Evolutionary conservation across 2,113 vertebrate species (phyloP).

Genomic region (Clarias batrachus): DNA sequence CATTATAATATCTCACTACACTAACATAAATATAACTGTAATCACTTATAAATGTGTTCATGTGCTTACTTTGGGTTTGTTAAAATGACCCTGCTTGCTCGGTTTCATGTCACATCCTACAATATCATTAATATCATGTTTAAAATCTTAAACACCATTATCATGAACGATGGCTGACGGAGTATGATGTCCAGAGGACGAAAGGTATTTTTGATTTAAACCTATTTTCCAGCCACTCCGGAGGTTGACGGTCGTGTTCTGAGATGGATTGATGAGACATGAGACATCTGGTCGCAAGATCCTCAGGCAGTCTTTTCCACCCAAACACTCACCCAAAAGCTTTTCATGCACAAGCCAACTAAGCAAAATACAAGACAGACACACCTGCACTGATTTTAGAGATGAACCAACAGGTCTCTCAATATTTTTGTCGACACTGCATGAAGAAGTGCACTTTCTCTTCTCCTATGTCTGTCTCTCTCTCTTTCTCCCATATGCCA

Average conservation of each 20-base stretch:
- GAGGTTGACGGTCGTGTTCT: not conserved
- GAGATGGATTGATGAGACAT: constrained; percentile 53
- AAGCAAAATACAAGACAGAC: constrained; percentile 10
- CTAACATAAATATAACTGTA: not conserved
- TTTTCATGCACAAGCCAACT: not conserved
- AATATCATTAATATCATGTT: not conserved
- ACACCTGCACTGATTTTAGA: constrained; percentile 13
- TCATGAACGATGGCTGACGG: not conserved
- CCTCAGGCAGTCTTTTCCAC: constrained; percentile 49
- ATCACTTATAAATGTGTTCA: not conserved
- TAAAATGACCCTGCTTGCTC: not conserved
- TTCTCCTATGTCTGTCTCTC: not conserved
- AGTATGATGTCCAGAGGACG: not conserved
- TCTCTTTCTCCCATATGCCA: not conserved
- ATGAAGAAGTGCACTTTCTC: not conserved
- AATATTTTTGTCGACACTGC: not conserved
- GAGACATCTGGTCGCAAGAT: constrained; percentile 40
- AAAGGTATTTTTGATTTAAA: constrained; percentile 47
- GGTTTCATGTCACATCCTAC: not conserved
- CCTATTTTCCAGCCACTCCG: constrained; percentile 29
- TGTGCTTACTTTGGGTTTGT: not conserved
- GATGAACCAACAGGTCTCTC: not conserved
- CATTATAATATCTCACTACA: not conserved
- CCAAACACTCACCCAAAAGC: not conserved
- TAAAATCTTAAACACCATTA: not conserved